Percentiles rank a stretch among this genome's conserved stretches.
Evolutionary conservation across 2,888 invertebrate species (phyloP).

Genomic region (Antitype chi): DNA sequence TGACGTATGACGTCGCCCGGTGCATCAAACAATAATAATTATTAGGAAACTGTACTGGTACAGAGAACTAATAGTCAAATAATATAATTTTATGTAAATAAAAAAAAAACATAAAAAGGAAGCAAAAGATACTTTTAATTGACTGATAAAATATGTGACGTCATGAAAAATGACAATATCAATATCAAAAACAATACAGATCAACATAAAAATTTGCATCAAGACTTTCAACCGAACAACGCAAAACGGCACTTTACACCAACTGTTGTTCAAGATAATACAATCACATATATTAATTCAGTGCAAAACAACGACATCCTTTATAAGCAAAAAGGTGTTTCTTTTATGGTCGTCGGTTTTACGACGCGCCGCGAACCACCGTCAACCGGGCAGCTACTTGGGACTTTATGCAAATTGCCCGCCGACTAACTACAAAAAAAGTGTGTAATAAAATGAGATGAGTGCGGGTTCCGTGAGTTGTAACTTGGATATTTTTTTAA

Average conservation of each 20-base stretch:
- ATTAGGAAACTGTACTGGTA: no score
- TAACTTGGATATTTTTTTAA: conserved; percentile 8
- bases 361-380: conserved; percentile 78
- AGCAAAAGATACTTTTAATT: neutral
- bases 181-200: neutral
- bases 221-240: conserved; percentile 48
- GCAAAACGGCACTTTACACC: conserved; percentile 63
- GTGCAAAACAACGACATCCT: conserved; percentile 71
- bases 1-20: no score
- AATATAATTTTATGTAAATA: no score
- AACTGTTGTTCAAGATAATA: conserved; percentile 64
- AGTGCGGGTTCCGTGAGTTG: conserved; percentile 62
- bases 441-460: conserved; percentile 68
- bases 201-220: conserved; percentile 22
- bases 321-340: conserved; percentile 84
- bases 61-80: no score
- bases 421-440: conserved; percentile 76
- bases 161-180: neutral
- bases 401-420: conserved; percentile 84
- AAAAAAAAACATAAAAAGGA: no score
- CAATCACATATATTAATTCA: conserved; percentile 72
- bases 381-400: conserved; percentile 82
- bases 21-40: no score
- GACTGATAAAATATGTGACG: neutral
- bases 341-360: conserved; percentile 85